These are phyloP conservation scores for Eurystomus gularis DNA, from an alignment of 2,113 vertebrate species.

Conservation along the genomic window DNA sequence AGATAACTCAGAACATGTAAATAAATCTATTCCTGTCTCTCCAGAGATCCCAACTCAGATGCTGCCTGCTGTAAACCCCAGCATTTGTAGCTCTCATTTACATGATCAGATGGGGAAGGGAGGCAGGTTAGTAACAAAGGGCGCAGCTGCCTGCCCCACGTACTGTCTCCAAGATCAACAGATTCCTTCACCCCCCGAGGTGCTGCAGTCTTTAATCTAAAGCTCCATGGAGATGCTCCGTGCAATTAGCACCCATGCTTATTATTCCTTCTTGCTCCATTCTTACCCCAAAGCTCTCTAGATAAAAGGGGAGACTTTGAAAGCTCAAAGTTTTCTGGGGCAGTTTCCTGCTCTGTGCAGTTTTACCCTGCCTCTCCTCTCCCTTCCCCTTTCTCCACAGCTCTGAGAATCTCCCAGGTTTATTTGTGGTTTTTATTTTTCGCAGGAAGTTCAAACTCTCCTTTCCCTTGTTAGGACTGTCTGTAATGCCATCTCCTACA, in stretches of 20 bases:
- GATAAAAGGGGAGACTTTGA: constrained; percentile 44
- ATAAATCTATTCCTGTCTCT: background rate
- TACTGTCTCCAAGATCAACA: constrained; percentile 13
- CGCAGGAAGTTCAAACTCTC: constrained; percentile 19
- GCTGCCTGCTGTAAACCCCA: background rate
- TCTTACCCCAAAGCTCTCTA: constrained; percentile 29
- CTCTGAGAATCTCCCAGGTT: constrained; percentile 33
- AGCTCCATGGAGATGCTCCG: constrained; percentile 19
- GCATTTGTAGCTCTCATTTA: background rate
- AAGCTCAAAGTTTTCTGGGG: background rate
- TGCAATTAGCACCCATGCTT: constrained; percentile 42
- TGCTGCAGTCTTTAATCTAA: constrained; percentile 40
- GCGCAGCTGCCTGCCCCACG: constrained; percentile 37
- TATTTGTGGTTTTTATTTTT: constrained; percentile 25
- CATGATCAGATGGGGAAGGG: constrained; percentile 8
- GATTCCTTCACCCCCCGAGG: constrained; percentile 45
- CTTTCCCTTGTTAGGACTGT: constrained; percentile 6
- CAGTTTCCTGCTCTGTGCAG: background rate
- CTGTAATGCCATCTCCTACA: background rate
- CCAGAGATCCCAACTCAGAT: background rate
- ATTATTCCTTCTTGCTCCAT: constrained; percentile 2
- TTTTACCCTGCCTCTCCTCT: background rate
- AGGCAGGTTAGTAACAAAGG: background rate
- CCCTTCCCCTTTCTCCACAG: background rate
- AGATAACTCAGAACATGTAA: background rate